Evolutionary conservation across 2,113 vertebrate genomes (phyloP), one percentile per base, ranked within the genome.

Genomic region (Centrocercus urophasianus): DNA sequence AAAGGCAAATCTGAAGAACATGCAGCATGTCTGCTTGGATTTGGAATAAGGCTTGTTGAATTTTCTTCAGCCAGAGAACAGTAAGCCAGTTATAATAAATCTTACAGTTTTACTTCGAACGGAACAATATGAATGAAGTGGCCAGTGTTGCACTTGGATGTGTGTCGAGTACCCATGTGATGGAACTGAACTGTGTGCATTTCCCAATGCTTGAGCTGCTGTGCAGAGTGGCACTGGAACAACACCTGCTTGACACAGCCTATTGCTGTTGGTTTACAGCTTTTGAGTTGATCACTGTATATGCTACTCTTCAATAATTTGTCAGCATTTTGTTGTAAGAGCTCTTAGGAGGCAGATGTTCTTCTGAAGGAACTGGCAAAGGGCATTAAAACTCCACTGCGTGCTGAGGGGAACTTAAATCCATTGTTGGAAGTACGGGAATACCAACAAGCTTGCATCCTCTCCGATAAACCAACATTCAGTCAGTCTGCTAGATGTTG

Each of bases 291-390:
- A 93, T 90, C 74, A 13, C 13, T 86, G 74, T 71, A 40, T 27
- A 7, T 7, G 20, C 14, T 83, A 24, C 34, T 47, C 8, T 15
- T 24, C 6, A 12, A 83, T 43, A 79, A 93, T 96, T 79, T 96
- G 91, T 96, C 90, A 96, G 80, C 34, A 15, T 88, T 97, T 96
- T 6, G 8, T 94, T 77, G 21, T 30, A 36, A 92, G 72, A 56
- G 52, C 47, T 73, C 87, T 15, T 54, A 90, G 88, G 32, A 93
- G 71, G 65, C 92, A 97, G 96, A 82, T 96, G 94, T 93, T 97
- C 88, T 77, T 69, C 80, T 93, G 75, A 95, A 96, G 92, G 77
- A 94, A 85, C 74, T 42, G 3, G 89, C 45, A 86, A 67, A 94
- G 83, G 59, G 38, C 65, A 27, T 63, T 67, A 97, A 40, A 95